Percentiles rank a stretch among this genome's conserved stretches.
These are phyloP conservation scores for Molorchus minor DNA, from an alignment of 2,888 invertebrate species.

Conservation along the genomic window DNA sequence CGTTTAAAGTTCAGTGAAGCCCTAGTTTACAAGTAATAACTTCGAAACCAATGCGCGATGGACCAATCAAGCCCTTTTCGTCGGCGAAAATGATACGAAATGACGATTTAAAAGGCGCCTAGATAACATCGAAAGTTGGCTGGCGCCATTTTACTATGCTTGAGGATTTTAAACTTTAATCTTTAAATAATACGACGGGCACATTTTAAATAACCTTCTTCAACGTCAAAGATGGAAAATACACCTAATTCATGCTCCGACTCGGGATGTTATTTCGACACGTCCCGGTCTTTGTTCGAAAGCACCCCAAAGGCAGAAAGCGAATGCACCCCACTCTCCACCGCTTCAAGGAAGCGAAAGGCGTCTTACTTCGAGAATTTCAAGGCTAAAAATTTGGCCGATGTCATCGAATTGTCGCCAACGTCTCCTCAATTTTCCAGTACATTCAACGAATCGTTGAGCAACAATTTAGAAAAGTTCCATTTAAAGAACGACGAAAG, in stretches of 20 bases:
- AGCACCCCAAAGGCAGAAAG: constrained; percentile 43
- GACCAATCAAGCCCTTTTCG: background rate
- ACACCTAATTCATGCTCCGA: constrained; percentile 26
- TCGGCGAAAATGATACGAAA: constrained; percentile 2
- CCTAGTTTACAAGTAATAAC: too few relatives aligned
- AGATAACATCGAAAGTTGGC: background rate
- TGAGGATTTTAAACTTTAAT: background rate
- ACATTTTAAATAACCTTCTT: background rate
- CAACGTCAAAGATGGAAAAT: constrained; percentile 26
- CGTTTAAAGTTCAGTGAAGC: background rate
- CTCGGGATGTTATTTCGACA: constrained; percentile 34
- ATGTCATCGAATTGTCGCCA: constrained; percentile 43
- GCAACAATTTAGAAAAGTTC: constrained; percentile 52
- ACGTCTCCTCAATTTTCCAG: constrained; percentile 51
- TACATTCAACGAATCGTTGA: constrained; percentile 55
- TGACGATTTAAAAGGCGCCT: background rate
- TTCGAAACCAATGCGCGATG: background rate
- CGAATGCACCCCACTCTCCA: constrained; percentile 32
- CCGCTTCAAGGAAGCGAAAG: constrained; percentile 50
- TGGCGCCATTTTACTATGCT: constrained; percentile 21
- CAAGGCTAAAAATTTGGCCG: constrained; percentile 35
- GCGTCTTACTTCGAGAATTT: constrained; percentile 36
- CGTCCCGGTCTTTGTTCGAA: constrained; percentile 34
- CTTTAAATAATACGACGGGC: background rate
- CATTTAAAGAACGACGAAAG: constrained; percentile 27